A percentile compares a stretch with the other conserved stretches of the same genome.
Conservation (phyloP, 1,140 invertebrate genomes). For the Olivierus martensii region DNA sequence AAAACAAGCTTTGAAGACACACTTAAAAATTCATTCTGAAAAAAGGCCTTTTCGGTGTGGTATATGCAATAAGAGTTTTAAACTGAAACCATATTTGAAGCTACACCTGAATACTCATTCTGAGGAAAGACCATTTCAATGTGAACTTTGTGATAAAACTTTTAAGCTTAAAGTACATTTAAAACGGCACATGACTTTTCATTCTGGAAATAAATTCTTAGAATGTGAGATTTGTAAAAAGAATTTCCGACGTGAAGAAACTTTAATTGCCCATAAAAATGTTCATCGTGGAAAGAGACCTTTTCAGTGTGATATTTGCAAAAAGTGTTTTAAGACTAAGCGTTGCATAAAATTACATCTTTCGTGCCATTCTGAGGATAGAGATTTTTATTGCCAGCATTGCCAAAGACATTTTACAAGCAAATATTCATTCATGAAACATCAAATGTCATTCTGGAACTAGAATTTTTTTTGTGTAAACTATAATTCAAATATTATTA, state of each 20-base stretch:
- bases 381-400: no score
- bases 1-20: slow-evolving; percentile 10
- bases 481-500: no score
- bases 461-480: no score
- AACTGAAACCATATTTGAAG: slow-evolving; percentile 21
- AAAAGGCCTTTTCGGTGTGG: slow-evolving; percentile 24
- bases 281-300: not conserved
- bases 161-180: not conserved
- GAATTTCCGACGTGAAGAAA: not conserved
- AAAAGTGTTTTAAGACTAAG: no score
- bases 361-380: no score
- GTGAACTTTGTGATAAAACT: slow-evolving; percentile 22
- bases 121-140: slow-evolving; percentile 20
- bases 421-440: no score
- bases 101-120: slow-evolving; percentile 21
- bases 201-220: not conserved
- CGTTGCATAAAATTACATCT: no score
- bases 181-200: not conserved
- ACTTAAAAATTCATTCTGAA: slow-evolving; percentile 23
- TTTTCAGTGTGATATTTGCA: not conserved
- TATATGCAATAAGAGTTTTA: slow-evolving; percentile 26
- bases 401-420: no score
- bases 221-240: not conserved
- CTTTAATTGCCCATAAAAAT: not conserved
- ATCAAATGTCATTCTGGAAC: no score